phyloP scores from a whole-genome alignment of 2,888 invertebrate genomes.

The Rhamnusium bicolor region DNA sequence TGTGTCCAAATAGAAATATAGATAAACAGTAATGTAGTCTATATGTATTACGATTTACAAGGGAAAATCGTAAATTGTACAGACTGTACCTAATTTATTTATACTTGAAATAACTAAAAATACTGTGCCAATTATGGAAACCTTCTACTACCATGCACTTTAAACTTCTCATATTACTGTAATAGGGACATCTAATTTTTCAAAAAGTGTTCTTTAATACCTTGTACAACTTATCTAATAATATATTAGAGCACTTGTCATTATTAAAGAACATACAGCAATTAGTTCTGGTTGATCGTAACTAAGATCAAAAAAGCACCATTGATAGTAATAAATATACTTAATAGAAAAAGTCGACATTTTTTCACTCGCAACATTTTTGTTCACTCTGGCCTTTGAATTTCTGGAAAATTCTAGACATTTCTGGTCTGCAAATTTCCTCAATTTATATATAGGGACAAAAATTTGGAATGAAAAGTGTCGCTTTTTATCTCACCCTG shows the following conservation, averaged over 20 bases:
- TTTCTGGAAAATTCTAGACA: too few species aligned
- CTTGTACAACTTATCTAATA: constrained; percentile 16
- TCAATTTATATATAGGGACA: neutral
- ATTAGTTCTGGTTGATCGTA: constrained; percentile 35
- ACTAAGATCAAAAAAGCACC: constrained; percentile 34
- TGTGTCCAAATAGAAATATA: neutral
- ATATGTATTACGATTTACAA: neutral
- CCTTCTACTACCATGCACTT: constrained; percentile 3
- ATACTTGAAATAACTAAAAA: neutral
- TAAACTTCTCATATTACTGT: neutral
- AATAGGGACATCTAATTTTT: neutral
- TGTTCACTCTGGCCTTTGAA: neutral
- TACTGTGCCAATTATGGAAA: neutral
- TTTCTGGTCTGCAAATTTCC: too few species aligned
- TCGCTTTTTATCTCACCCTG: constrained; percentile 19
- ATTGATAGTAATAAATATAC: constrained; percentile 26
- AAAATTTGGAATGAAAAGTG: neutral
- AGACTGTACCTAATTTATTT: neutral
- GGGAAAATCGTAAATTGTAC: neutral
- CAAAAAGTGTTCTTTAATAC: constrained; percentile 23
- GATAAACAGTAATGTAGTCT: neutral
- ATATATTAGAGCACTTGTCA: constrained; percentile 20
- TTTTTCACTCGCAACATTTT: neutral
- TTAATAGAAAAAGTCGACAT: neutral
- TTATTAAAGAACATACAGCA: constrained; percentile 27